Evolutionary conservation across 2,113 vertebrate species (phyloP), one percentile per base, ranked within the genome.

Genomic region (Aphelocoma coerulescens): DNA sequence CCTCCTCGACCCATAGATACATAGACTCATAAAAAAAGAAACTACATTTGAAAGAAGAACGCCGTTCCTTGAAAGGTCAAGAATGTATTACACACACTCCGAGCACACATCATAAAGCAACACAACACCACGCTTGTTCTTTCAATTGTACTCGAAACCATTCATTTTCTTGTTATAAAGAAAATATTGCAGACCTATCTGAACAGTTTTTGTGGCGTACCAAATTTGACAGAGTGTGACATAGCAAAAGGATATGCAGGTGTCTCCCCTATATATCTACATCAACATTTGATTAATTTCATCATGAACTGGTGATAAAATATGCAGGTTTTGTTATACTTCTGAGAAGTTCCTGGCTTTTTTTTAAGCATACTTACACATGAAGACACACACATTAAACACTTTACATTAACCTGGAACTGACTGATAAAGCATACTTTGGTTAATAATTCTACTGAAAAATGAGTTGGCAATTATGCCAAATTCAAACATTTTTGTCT

Each of bases 91-190:
- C 76, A 92, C 3, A 44, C 35, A 37, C 26, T 77, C 48, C 8
- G 28, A 89, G 77, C 69, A 91, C 54, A 89, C 54, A 85, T 89
- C 74, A 85, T 69, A 93, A 93, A 85, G 71, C 62, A 94, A 35
- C 84, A 51, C 62, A 88, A 8, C 62, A 88, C 13, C n/a, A 20
- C 0, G 3, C 80, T 75, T 85, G 33, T 73, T 94, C 74, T 94
- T 94, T 91, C 8, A 6, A 76, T 66, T 94, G 55, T 69, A 35
- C 62, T 91, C 0, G 1, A 95, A 95, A 33, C 22, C 8, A 72
- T 49, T 89, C 32, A 66, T 94, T 85, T 85, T 89, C 85, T 85
- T 88, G 52, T 91, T 93, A 76, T 21, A 76, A 76, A 82, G 41
- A 79, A 89, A 89, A 91, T n/a, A 88, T 30, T 89, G 62, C n/a